Evolutionary conservation across 92 coral and sea anemone genomes (phyloP), one percentile per base, ranked within the genome.

Genomic region (Palythoa heliodiscus): DNA sequence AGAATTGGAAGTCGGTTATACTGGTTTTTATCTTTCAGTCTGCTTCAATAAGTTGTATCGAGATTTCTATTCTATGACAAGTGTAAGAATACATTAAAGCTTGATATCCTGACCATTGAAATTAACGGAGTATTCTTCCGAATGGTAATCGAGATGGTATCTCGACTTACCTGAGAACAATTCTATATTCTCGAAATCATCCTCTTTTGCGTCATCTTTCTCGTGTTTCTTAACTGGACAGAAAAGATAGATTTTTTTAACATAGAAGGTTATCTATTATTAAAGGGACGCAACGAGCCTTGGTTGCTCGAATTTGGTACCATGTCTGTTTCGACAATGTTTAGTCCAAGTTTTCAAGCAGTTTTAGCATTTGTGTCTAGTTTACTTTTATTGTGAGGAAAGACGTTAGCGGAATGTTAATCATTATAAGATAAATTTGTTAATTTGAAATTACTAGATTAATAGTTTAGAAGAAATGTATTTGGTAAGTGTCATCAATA

Each of bases 51-150:
- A 23, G 55, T 38, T 20, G 7, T 11, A 11, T 13, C 8, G 74
- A 1, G 48, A 47, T 43, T 67, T 80, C 29, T 22, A 17, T 25
- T 66, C 5, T 64, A 43, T 64, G 74, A 66, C 70, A 63, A 24
- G 17, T 47, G 74, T 80, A 80, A 80, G 84, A 80, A 80, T 80
- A 66, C 74, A 80, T 80, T 80, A 80, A 80, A 39, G 40, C 47
- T 64, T 80, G 84, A 80, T 80, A 48, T 19, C 47, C 25, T 20
- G 84, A 80, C 24, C 20, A 47, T 14, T 35, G 73, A 67, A 64
- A n/a, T 64, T 25, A 25, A 13, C 47, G 9, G 61, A 40, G 15
- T 13, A 24, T 23, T 67, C 63, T 22, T 64, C 48, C 0, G 61
- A 25, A 20, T 67, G 74, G 22, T 15, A 63, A 24, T 48, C 74